Base-by-base conservation (phyloP, 2,888 invertebrate species). In the Hylaea fasciaria region DNA sequence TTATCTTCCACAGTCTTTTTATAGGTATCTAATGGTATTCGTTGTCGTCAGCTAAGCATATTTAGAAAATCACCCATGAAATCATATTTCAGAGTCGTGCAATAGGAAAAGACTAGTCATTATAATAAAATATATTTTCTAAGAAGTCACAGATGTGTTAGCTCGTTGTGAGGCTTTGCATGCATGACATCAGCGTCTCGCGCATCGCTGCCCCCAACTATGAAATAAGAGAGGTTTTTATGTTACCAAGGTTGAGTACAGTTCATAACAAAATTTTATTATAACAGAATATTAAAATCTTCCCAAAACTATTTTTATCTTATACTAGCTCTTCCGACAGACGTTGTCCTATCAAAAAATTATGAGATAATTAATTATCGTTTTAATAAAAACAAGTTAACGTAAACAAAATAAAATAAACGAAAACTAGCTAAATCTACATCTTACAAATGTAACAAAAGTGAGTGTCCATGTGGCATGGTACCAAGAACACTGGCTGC, bases 181-280 rank as follows among this genome's bases (percentile, higher is more conserved):
- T 72, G 72, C 73, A 83, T 83, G 83, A 83, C 84, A 81, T 82
- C 81, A 82, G 78, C 77, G 71, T 71, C 73, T 76, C 77, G 77
- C 79, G 80, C 83, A 74, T 77, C 78, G 77, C 66, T 78, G 80
- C 77, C 64, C 72, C 69, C 72, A 76, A 77, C 77, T 77, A 74
- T 73, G 74, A 76, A 73, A 79, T 74, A 74, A 74, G 66, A 74
- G 76, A 73, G 70, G 64, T 73, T 74, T 79, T 68, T 71, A 73
- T 70, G 70, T 68, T 69, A 67, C 73, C 78, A 68, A 77, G 73
- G 75, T 65, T 71, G 62, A 67, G 69, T 64, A 62, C 57, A 57
- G 51, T 57, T 56, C 14, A 60, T 59, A 60, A 43, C 45, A 41
- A 13, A 50, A 55, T n/a, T 32, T 32, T 37, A n/a, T n/a, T n/a